Conservation (phyloP, 2,113 vertebrate genomes). For the Pterocles gutturalis region DNA sequence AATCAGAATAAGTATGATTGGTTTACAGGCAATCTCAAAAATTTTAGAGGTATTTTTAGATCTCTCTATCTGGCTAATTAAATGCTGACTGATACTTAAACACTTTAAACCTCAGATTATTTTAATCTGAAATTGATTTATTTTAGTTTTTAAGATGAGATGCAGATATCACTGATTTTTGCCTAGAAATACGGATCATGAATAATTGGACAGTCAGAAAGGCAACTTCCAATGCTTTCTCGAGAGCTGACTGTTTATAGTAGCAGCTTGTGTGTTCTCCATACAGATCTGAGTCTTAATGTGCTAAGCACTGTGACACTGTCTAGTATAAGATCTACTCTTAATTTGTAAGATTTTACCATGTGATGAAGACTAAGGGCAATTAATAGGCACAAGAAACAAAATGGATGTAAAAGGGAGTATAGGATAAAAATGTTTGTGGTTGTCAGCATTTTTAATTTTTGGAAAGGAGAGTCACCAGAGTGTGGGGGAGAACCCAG, state of each 20-base stretch:
- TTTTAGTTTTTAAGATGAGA: neutral
- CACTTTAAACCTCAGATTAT: neutral
- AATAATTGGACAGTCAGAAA: neutral
- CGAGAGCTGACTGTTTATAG: neutral
- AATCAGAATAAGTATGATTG: neutral
- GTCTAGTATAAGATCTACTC: neutral
- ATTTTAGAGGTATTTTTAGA: neutral
- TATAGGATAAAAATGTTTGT: neutral
- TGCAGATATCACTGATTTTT: neutral
- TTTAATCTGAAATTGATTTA: neutral
- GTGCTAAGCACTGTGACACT: neutral
- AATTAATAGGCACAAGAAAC: neutral
- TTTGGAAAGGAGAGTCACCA: neutral
- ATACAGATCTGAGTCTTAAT: neutral
- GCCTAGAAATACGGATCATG: neutral
- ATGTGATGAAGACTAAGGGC: neutral
- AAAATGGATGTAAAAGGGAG: neutral
- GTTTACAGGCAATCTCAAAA: neutral
- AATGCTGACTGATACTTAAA: neutral
- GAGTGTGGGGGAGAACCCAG: neutral
- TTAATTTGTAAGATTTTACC: neutral
- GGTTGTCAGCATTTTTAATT: neutral
- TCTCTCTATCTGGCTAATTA: neutral
- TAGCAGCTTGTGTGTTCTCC: neutral
- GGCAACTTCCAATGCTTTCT: neutral